Evolutionary conservation across 1,140 invertebrate species (phyloP), one percentile per base, ranked within the genome.

Genomic region (Zeugodacus cucurbitae): DNA sequence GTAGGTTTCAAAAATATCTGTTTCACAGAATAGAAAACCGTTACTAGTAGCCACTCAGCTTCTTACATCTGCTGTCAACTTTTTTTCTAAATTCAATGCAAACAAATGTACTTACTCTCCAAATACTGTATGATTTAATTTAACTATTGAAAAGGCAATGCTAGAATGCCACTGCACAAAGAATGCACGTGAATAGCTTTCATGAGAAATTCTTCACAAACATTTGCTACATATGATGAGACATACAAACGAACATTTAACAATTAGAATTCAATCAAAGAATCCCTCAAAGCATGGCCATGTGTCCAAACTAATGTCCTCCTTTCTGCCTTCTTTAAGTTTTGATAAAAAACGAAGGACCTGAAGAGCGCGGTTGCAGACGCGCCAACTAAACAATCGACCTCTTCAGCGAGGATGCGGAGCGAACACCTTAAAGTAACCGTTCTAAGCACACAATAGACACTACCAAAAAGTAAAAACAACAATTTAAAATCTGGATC

Each of bases 401-500:
- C 85, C 85, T 86, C 85, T 59, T 86, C 85, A 86, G 85, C 85
- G 44, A 26, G 14, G n/a, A 20, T 48, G 44, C 34, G 2, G 11
- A 26, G 26, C 48, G n/a, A 48, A 6, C n/a, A 26, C 22, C 44
- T 82, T 54, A 14, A 48, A 82, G 2, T 48, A n/a, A 4, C 37
- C 74, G 44, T 82, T 48, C 44, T 26, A 17, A 14, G 34, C 11
- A 48, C 11, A 54, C 41, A 44, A 82, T n/a, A 11, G 3, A 14
- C 44, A 82, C 4, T 82, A 26, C 74, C 74, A 82, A 82, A 74
- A 74, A 74, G 37, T 74, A 41, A 41, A 26, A 82, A 82, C 74
- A 82, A 82, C 44, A 82, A 82, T 48, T 34, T n/a, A 29, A 82
- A 82, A 82, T 82, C 74, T 82, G n/a, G 74, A 82, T 82, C 74